phyloP scores from a whole-genome alignment of 2,888 invertebrate species.

The Steromphala cineraria region DNA sequence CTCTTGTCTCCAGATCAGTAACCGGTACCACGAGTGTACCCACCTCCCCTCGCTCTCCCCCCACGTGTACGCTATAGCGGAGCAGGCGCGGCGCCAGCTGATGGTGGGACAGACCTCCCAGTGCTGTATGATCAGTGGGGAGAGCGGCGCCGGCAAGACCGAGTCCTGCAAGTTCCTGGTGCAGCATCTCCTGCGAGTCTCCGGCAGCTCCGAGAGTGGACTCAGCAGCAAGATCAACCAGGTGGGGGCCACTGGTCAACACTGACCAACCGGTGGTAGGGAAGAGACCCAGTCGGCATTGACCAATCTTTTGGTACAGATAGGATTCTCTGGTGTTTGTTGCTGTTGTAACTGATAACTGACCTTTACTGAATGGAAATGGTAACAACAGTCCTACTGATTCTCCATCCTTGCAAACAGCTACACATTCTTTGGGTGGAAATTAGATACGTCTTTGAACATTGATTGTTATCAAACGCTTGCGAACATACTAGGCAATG shows the following conservation, averaged over 20 bases:
- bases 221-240: slow-evolving; percentile 63
- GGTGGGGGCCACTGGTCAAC: slow-evolving; percentile 42
- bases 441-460: too few species aligned
- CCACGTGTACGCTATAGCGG: slow-evolving; percentile 69
- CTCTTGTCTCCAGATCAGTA: slow-evolving; percentile 44
- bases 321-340: too few species aligned
- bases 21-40: slow-evolving; percentile 39
- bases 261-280: not conserved
- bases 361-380: too few species aligned
- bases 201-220: slow-evolving; percentile 51
- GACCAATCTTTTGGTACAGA: not conserved
- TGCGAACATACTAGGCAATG: too few species aligned
- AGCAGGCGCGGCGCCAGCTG: slow-evolving; percentile 62
- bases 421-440: too few species aligned
- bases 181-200: slow-evolving; percentile 57
- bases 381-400: too few species aligned
- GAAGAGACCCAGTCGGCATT: too few species aligned
- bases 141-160: slow-evolving; percentile 72
- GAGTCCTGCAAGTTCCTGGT: slow-evolving; percentile 65
- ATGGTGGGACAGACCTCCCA: slow-evolving; percentile 54
- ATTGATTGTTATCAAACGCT: too few species aligned
- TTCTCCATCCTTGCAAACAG: too few species aligned
- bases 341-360: too few species aligned
- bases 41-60: slow-evolving; percentile 51
- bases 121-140: slow-evolving; percentile 73